Conservation (phyloP, 2,797 vertebrate genomes). For the Gorsachius magnificus region DNA sequence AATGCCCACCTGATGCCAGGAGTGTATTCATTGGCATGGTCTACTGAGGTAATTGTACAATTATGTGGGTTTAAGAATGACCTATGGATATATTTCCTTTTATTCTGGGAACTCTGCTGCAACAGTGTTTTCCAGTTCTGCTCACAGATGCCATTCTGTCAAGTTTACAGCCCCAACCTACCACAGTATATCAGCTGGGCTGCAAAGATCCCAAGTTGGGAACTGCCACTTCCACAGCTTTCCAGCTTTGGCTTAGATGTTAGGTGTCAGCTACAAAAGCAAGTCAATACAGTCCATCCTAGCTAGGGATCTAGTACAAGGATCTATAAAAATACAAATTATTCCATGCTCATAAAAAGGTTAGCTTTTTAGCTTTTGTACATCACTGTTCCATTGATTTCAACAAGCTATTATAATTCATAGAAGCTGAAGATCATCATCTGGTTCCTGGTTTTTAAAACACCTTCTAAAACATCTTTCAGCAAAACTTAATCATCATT, state of each 20-base stretch:
- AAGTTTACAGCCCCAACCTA: neutral
- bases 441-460: neutral
- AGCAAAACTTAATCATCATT: neutral
- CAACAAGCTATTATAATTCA: neutral
- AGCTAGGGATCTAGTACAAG: neutral
- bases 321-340: neutral
- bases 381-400: neutral
- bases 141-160: neutral
- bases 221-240: neutral
- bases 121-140: neutral
- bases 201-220: neutral
- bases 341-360: neutral
- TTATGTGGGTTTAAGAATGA: neutral
- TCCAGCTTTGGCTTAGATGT: neutral
- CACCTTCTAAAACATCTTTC: neutral
- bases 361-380: neutral
- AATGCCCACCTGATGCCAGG: neutral
- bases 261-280: neutral
- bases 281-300: neutral
- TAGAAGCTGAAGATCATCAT: neutral
- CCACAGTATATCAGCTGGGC: neutral
- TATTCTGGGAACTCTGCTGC: neutral
- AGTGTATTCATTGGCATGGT: neutral
- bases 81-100: neutral
- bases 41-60: neutral